Evolutionary conservation across 2,888 invertebrate genomes (phyloP), one percentile per base, ranked within the genome.

Genomic region (Drosophila cracens): DNA sequence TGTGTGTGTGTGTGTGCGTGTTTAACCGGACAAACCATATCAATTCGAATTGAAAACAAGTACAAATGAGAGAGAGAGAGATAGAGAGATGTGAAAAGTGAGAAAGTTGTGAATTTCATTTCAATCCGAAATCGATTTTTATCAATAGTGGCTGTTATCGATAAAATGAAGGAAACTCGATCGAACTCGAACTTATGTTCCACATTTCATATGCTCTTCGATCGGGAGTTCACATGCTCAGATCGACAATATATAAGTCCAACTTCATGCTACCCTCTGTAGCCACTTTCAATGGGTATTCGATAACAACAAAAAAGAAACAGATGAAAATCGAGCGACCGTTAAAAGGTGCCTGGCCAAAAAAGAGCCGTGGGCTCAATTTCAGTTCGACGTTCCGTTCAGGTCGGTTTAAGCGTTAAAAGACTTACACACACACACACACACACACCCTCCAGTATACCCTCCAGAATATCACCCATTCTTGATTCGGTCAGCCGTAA

Each of bases 321-420:
- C 68, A 65, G 70, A 77, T 62, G 75, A 67, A 80, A 83, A 80
- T 72, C 69, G 78, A 86, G 74, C 81, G 83, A 79, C 70, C 56
- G 67, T 51, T 31, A 60, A 68, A 52, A 53, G 66, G 34, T 33
- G 43, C 40, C 29, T 31, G 40, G 38, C 31, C 36, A 58, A 46
- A 58, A 46, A 21, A 25, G 7, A 46, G 57, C 64, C 34, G 21
- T 31, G n/a, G 40, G 57, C 31, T 43, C 38, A 56, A 2, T n/a
- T 36, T 36, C 49, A 51, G 54, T 56, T 53, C 4, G 46, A 16
- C 21, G 61, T 38, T 59, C 65, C 58, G 38, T 53, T 51, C 53
- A 63, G 64, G 6, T 51, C 10, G 29, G 51, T 51, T 25, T 38
- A 38, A 62, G 52, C 46, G 58, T 62, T 62, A 49, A 40, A 36